These are phyloP conservation scores for Magallana ariakensis DNA, from an alignment of 1,140 invertebrate species.

Conservation along the genomic window DNA sequence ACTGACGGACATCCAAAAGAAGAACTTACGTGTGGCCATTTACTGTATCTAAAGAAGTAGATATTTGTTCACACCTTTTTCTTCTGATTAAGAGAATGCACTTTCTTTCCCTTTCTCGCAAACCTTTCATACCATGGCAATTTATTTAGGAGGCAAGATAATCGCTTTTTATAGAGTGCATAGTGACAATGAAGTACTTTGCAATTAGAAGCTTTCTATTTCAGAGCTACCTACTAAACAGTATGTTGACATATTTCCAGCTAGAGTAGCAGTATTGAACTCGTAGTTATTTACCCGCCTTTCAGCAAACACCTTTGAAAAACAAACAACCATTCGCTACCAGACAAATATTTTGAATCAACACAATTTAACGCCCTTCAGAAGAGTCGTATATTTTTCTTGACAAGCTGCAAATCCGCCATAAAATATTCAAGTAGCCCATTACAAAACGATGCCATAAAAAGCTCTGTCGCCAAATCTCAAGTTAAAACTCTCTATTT, in stretches of 20 bases:
- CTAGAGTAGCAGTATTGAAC: slow-evolving; percentile 10
- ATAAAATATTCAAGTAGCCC: neutral
- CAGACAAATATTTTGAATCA: slow-evolving; percentile 22
- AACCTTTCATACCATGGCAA: no score
- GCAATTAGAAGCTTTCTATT: no score
- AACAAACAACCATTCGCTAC: slow-evolving; percentile 12
- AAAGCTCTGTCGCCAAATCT: neutral
- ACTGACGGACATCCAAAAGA: no score
- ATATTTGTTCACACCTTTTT: no score
- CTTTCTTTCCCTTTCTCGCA: no score
- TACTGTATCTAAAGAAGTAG: no score
- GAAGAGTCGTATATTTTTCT: slow-evolving; percentile 12
- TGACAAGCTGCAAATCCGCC: neutral
- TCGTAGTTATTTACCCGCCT: neutral
- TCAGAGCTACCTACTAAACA: neutral
- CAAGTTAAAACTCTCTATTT: neutral
- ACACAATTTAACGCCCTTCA: neutral
- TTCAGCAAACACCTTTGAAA: slow-evolving; percentile 23
- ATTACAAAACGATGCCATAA: slow-evolving; percentile 5
- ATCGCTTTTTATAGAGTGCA: no score
- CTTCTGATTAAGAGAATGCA: no score
- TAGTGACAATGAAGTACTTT: no score
- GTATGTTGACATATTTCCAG: slow-evolving; percentile 2
- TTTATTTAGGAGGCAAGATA: no score
- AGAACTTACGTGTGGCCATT: no score